Percentiles rank a stretch among this genome's conserved stretches.
phyloP scores from a whole-genome alignment of 2,888 invertebrate genomes.

The Cremastinae sp. region DNA sequence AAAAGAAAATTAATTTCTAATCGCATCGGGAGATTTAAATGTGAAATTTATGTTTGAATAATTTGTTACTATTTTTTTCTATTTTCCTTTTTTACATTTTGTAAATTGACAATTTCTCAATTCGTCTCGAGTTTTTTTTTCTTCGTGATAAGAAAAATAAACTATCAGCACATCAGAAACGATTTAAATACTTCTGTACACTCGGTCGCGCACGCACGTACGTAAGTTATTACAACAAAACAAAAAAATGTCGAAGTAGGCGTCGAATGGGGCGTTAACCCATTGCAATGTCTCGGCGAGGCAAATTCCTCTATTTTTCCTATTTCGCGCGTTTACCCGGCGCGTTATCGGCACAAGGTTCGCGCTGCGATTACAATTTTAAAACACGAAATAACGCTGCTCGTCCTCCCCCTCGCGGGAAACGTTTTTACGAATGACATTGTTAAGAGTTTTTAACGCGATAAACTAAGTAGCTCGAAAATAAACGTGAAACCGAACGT shows the following conservation, averaged over 20 bases:
- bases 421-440: constrained; percentile 41
- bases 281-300: constrained; percentile 66
- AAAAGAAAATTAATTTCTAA: too few species aligned
- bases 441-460: constrained; percentile 62
- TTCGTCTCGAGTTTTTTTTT: too few species aligned
- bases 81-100: too few species aligned
- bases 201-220: neutral
- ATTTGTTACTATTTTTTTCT: too few species aligned
- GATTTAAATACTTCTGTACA: constrained; percentile 10
- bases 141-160: neutral
- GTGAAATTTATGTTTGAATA: too few species aligned
- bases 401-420: constrained; percentile 52
- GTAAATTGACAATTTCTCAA: too few species aligned
- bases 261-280: constrained; percentile 75
- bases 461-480: constrained; percentile 69
- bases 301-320: constrained; percentile 33
- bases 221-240: constrained; percentile 38
- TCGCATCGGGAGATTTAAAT: too few species aligned
- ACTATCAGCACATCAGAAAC: constrained; percentile 10
- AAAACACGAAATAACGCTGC: constrained; percentile 65
- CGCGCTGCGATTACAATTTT: constrained; percentile 67
- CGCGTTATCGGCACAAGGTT: constrained; percentile 56
- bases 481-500: constrained; percentile 53
- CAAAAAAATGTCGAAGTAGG: constrained; percentile 66
- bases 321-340: constrained; percentile 17